Percentiles rank a stretch among this genome's conserved stretches.
phyloP scores from a whole-genome alignment of 2,888 invertebrate species.

The Cosmopolites sordidus region DNA sequence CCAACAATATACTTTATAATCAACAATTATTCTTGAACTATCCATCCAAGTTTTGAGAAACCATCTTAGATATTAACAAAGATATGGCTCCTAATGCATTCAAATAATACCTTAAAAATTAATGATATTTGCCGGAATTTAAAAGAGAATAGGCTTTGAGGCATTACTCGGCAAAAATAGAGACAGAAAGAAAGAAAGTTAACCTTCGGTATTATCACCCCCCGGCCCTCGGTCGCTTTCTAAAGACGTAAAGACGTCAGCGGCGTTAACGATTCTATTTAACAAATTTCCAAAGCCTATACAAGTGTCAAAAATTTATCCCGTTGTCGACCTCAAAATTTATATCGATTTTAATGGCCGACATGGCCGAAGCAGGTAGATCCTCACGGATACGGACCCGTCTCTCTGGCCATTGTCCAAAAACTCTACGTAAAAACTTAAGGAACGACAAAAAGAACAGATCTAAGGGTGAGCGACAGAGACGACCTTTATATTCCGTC shows the following conservation, averaged over 20 bases:
- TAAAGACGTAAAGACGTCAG: constrained; percentile 18
- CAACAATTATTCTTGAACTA: no score
- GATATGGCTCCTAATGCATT: no score
- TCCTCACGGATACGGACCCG: no score
- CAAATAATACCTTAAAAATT: no score
- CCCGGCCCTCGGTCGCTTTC: constrained; percentile 17
- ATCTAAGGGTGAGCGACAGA: neutral
- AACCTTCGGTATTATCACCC: constrained; percentile 3
- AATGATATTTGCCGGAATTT: no score
- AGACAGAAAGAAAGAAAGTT: constrained; percentile 2
- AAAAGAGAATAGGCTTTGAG: no score
- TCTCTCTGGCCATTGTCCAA: constrained; percentile 14
- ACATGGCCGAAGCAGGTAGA: constrained; percentile 3
- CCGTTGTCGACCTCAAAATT: constrained; percentile 18
- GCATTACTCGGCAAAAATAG: no score
- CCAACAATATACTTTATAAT: no score
- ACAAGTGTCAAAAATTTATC: constrained; percentile 27
- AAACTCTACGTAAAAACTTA: neutral
- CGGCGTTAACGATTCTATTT: constrained; percentile 25
- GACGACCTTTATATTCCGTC: neutral
- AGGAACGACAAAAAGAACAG: neutral
- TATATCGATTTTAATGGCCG: constrained; percentile 21
- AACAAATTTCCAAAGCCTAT: constrained; percentile 22
- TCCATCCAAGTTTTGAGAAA: no score
- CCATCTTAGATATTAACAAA: no score